A percentile compares a stretch with the other conserved stretches of the same genome.
Evolutionary conservation across 1,140 invertebrate genomes (phyloP).

Genomic region (Teleopsis dalmanni): DNA sequence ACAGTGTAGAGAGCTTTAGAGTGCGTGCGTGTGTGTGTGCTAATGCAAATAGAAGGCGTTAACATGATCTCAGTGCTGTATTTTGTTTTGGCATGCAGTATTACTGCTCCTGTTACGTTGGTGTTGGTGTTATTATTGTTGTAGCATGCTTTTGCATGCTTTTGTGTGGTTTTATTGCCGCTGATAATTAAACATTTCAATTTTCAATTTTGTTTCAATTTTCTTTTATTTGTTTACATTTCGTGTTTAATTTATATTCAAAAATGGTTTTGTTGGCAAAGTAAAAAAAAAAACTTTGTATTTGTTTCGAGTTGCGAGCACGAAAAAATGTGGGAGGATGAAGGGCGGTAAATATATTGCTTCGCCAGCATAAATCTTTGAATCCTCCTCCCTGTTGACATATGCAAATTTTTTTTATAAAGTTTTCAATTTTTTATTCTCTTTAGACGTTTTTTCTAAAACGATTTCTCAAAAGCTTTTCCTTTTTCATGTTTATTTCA

Average conservation of each 20-base stretch:
- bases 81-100: no score
- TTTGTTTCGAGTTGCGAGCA: slow-evolving; percentile 14
- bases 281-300: slow-evolving; percentile 38
- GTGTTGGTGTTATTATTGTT: no score
- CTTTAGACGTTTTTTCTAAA: no score
- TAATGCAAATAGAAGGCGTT: no score
- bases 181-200: slow-evolving; percentile 17
- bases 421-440: neutral
- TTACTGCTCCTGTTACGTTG: no score
- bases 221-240: slow-evolving; percentile 9
- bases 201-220: slow-evolving; percentile 34
- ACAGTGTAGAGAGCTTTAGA: no score
- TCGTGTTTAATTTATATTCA: slow-evolving; percentile 5
- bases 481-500: no score
- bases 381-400: slow-evolving; percentile 35
- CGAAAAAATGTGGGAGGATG: slow-evolving; percentile 1
- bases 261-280: slow-evolving; percentile 16
- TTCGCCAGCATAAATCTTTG: slow-evolving; percentile 30
- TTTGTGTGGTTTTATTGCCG: neutral
- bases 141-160: neutral
- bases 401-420: slow-evolving; percentile 35
- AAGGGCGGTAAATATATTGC: slow-evolving; percentile 11
- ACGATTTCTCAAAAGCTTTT: no score
- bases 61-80: no score
- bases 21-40: no score